Base-by-base conservation (phyloP, 2,113 vertebrate species). In the Manacus vitellinus region DNA sequence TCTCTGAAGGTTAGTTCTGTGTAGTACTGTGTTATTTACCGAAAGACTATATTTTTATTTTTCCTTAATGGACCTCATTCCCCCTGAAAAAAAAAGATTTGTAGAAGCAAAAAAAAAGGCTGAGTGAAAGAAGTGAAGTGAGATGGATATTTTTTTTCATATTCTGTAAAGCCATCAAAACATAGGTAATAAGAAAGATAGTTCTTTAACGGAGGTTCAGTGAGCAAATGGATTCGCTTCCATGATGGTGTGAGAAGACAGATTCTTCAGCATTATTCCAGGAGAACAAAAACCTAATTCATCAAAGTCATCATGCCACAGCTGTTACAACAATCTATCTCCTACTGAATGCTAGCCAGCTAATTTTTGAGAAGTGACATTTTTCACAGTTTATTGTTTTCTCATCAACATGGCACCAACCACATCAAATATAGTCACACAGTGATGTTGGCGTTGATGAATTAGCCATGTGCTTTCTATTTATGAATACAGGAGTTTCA, bases 301-400 rank as follows among this genome's bases (percentile, higher is more conserved):
- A 90, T 97, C 95, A 95, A 95, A 97, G 93, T 96, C 70, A 46
- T 88, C 56, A 18, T 92, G 59, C 59, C 95, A 77, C 92, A 95
- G 92, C 94, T 97, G 97, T 95, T 97, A 92, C 51, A 95, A 94
- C 96, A 95, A 96, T 95, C 91, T 66, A n/a, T 95, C 84, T 97
- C 31, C 68, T 41, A 12, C 80, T 97, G 89, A 97, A 82, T 72
- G 43, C 46, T 24, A 82, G 90, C 88, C 78, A 96, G 72, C 55
- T 93, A 88, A 95, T 95, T 96, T 97, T 95, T 92, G 91, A 97
- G 88, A 97, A 97, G 96, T 97, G 97, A 87, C 81, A 85, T 96
- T 97, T 98, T 97, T 96, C 94, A 96, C 88, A 96, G 95, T 97
- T 97, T 95, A 95, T 92, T 97, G 94, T 97, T 87, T 90, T 95